A percentile compares a stretch with the other conserved stretches of the same genome.
Conservation (phyloP, 2,113 vertebrate species). For the Cyanoramphus novaezelandiae region DNA sequence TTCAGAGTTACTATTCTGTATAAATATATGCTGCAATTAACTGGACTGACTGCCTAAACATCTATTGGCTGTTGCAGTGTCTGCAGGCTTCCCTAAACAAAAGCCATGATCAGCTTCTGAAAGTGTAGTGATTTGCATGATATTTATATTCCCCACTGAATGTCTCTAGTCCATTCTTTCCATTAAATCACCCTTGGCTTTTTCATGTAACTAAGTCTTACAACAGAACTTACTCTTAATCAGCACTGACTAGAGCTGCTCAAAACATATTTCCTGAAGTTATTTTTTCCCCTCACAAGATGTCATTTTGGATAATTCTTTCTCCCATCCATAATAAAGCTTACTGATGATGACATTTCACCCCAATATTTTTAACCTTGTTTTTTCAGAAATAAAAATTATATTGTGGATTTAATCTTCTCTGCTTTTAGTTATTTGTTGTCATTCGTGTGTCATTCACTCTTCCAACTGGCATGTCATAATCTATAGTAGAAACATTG, state of each 20-base stretch:
- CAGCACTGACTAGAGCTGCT: not conserved
- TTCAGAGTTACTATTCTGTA: not conserved
- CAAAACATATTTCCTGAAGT: not conserved
- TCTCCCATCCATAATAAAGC: not conserved
- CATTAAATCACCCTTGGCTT: not conserved
- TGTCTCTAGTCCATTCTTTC: not conserved
- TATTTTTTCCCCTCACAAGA: not conserved
- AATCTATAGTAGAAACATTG: not conserved
- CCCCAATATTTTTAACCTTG: not conserved
- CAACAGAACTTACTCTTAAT: not conserved
- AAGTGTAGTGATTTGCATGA: not conserved
- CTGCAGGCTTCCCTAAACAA: not conserved
- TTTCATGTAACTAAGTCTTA: not conserved
- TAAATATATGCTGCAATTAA: not conserved
- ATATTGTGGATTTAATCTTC: not conserved
- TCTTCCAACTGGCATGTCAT: not conserved
- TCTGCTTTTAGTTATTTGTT: not conserved
- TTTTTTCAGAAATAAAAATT: not conserved
- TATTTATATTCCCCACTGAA: not conserved
- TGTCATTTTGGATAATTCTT: not conserved
- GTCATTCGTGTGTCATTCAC: not conserved
- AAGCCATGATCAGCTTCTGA: not conserved
- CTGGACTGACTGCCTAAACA: not conserved
- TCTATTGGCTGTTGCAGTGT: not conserved
- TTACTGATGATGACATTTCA: not conserved